Evolutionary conservation across 2,113 vertebrate species (phyloP).

Genomic region (Tupaia chinensis): DNA sequence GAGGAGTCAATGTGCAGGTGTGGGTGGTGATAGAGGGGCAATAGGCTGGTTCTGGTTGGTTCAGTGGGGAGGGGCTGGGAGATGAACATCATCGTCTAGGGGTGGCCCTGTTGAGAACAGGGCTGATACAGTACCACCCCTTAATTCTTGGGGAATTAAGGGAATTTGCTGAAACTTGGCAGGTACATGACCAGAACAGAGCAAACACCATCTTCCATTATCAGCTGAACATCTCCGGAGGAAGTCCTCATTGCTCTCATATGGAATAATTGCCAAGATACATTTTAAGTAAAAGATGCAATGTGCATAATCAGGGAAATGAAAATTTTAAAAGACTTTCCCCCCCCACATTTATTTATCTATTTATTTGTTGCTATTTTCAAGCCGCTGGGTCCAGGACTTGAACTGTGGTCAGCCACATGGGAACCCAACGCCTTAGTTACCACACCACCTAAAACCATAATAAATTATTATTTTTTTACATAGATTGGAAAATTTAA

Average conservation of each 20-base stretch:
- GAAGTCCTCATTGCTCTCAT: not conserved
- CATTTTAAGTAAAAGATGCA: not conserved
- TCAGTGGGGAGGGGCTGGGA: not conserved
- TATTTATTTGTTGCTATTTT: too few relatives aligned
- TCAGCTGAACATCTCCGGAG: not conserved
- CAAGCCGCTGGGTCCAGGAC: too few relatives aligned
- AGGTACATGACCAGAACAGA: not conserved
- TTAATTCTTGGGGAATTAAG: not conserved
- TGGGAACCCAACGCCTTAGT: too few relatives aligned
- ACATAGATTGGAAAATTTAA: not conserved
- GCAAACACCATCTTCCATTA: not conserved
- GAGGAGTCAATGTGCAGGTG: not conserved
- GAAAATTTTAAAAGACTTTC: not conserved
- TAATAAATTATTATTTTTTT: not conserved
- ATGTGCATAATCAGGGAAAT: slow-evolving; percentile 23
- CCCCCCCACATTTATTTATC: too few relatives aligned
- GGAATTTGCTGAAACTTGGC: not conserved
- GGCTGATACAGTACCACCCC: not conserved
- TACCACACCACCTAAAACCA: not conserved
- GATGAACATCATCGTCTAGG: not conserved
- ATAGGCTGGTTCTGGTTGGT: not conserved
- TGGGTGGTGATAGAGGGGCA: too few relatives aligned
- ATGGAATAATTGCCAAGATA: not conserved
- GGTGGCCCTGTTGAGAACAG: not conserved
- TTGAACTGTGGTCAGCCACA: too few relatives aligned